These are phyloP conservation scores for Spondyliosoma cantharus DNA, from an alignment of 2,797 vertebrate genomes.

Conservation along the genomic window DNA sequence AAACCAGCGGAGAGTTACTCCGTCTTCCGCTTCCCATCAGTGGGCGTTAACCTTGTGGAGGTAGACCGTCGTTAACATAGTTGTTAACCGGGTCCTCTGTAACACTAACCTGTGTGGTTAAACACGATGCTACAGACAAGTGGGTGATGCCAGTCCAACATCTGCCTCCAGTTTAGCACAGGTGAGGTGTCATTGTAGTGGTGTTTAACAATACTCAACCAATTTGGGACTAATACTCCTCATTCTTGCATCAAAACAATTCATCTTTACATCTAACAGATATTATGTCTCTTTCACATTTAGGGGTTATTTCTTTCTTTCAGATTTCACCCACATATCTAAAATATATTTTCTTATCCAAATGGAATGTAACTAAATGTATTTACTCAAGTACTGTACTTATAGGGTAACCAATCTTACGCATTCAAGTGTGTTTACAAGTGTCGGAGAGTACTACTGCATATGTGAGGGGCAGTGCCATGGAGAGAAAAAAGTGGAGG, in stretches of 20 bases:
- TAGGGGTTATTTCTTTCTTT: not conserved
- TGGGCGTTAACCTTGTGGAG: slow-evolving; percentile 54
- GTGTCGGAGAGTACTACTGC: too few species aligned
- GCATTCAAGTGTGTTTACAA: too few species aligned
- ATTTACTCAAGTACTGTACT: too few species aligned
- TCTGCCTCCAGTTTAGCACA: not conserved
- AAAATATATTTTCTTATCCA: too few species aligned
- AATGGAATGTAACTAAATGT: too few species aligned
- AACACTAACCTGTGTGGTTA: not conserved
- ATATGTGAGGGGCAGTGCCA: too few species aligned
- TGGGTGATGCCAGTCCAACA: not conserved
- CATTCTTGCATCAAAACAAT: not conserved
- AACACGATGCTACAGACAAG: not conserved
- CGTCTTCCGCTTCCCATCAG: slow-evolving; percentile 68
- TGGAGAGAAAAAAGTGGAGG: too few species aligned
- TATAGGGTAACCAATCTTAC: too few species aligned
- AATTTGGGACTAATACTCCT: not conserved
- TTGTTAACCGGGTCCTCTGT: not conserved
- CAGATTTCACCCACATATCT: too few species aligned
- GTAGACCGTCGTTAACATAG: not conserved
- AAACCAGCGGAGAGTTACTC: slow-evolving; percentile 22
- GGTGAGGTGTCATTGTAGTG: not conserved
- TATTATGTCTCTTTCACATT: not conserved
- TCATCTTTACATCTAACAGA: not conserved
- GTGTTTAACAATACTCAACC: not conserved